Evolutionary conservation across 2,113 vertebrate genomes (phyloP).

Genomic region (Cromileptes altivelis): DNA sequence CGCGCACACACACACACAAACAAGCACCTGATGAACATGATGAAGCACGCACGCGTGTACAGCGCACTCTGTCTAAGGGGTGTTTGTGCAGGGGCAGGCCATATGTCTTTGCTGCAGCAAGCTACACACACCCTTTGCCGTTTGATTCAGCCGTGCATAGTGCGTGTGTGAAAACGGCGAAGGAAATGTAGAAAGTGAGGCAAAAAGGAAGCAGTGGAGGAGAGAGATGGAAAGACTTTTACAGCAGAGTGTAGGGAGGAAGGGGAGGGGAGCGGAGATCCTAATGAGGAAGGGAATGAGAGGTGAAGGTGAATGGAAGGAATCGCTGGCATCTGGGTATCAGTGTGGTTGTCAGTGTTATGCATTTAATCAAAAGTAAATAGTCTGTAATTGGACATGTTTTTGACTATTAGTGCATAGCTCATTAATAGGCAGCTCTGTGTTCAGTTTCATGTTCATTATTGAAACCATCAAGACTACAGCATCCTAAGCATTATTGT

Average conservation of each 20-base stretch:
- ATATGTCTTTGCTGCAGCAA: constrained; percentile 65
- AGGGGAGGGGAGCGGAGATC: not conserved
- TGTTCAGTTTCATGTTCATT: constrained; percentile 46
- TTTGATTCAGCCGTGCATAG: constrained; percentile 42
- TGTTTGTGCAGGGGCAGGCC: constrained; percentile 60
- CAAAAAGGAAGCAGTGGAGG: constrained; percentile 7
- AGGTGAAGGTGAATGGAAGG: constrained; percentile 49
- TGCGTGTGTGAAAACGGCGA: constrained; percentile 46
- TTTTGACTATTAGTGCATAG: constrained; percentile 39
- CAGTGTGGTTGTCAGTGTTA: constrained; percentile 13
- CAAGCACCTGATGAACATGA: constrained; percentile 2
- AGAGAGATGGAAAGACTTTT: constrained; percentile 30
- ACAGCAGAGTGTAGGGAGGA: not conserved
- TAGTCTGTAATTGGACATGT: constrained; percentile 43
- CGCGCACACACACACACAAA: constrained; percentile 3
- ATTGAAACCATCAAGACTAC: constrained; percentile 38
- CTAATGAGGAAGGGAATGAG: constrained; percentile 32
- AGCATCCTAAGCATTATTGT: constrained; percentile 26
- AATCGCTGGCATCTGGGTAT: constrained; percentile 20
- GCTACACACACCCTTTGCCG: constrained; percentile 8
- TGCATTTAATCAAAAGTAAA: constrained; percentile 37
- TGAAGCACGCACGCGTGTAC: not conserved
- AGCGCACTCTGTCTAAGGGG: constrained; percentile 17
- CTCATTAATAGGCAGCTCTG: constrained; percentile 29
- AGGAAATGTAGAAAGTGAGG: constrained; percentile 22